Base-by-base conservation (phyloP, 2,113 vertebrate species). In the Shinisaurus crocodilurus region DNA sequence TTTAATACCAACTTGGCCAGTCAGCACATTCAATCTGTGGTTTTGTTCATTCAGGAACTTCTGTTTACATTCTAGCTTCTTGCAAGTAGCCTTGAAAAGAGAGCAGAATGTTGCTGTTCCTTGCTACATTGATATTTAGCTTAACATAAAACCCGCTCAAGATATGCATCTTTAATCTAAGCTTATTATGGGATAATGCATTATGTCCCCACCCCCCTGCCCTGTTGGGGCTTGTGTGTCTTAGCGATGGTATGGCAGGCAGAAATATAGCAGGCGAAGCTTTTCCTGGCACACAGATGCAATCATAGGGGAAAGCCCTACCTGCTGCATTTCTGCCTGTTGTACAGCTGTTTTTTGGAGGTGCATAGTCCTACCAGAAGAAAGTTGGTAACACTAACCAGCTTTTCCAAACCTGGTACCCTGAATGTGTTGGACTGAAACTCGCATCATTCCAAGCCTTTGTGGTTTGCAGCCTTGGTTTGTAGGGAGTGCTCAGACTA, bases 11-110 rank as follows among this genome's bases (percentile, higher is more conserved):
- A 67, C 37, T 80, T 48, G 75, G 86, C 16, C 40, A 79, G 86
- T 80, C 74, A 88, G 57, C 86, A 80, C 86, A 67, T 88, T 80
- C 86, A 88, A 5, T 65, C 18, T 80, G 37, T 77, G 75, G 50
- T 79, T 88, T 67, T 88, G 86, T 79, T 80, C 75, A 65, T 87
- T 87, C 75, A n/a, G 18, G 86, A 88, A 88, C 40, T 37, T 67
- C 40, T 79, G 34, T 88, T 88, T 88, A 67, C 75, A 79, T 79
- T 79, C 72, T 60, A 63, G 29, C 29, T 65, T 48, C 57, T 86
- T 74, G 5, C 2, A 86, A 74, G 48, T 50, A 74, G 34, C 69
- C 48, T 74, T 67, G 75, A 67, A 67, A 79, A 80, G 76, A 65
- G 60, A n/a, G 29, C 5, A 79, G 32, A 67, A 65, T 60, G 8